phyloP scores from a whole-genome alignment of 1,140 invertebrate species.

The Lepidurus packardi region DNA sequence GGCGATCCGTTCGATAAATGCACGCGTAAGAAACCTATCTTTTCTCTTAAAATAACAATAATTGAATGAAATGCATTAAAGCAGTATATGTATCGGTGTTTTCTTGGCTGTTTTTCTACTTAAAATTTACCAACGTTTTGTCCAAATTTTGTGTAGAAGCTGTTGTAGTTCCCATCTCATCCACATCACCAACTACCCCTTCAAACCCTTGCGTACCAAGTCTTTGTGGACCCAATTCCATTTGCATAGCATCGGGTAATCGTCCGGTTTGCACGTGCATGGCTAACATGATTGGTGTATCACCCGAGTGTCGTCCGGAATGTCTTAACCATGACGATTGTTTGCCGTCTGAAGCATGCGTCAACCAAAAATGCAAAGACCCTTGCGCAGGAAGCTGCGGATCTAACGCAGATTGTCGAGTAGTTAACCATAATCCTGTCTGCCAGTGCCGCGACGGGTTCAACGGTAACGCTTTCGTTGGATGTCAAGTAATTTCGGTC shows the following conservation, averaged over 20 bases:
- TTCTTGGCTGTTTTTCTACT: too few species aligned
- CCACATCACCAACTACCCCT: constrained; percentile 32
- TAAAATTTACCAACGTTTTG: too few species aligned
- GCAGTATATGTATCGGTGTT: too few species aligned
- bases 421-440: constrained; percentile 65
- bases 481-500: constrained; percentile 56
- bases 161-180: constrained; percentile 37
- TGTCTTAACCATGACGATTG: constrained; percentile 74
- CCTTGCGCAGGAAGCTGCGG: constrained; percentile 77
- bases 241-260: constrained; percentile 59
- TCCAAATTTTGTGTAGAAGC: constrained; percentile 30
- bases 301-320: constrained; percentile 61
- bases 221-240: constrained; percentile 44
- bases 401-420: constrained; percentile 68
- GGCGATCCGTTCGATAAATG: constrained; percentile 77
- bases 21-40: constrained; percentile 36
- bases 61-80: too few species aligned
- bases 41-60: too few species aligned
- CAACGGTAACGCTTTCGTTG: constrained; percentile 59
- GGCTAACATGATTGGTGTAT: constrained; percentile 54
- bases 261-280: constrained; percentile 62
- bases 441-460: constrained; percentile 69
- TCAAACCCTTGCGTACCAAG: constrained; percentile 41
- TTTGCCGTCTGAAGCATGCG: constrained; percentile 65
- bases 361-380: constrained; percentile 75